Percentiles rank a stretch among this genome's conserved stretches.
These are phyloP conservation scores for Myiotriccus ornatus DNA, from an alignment of 2,797 vertebrate species.

Conservation along the genomic window DNA sequence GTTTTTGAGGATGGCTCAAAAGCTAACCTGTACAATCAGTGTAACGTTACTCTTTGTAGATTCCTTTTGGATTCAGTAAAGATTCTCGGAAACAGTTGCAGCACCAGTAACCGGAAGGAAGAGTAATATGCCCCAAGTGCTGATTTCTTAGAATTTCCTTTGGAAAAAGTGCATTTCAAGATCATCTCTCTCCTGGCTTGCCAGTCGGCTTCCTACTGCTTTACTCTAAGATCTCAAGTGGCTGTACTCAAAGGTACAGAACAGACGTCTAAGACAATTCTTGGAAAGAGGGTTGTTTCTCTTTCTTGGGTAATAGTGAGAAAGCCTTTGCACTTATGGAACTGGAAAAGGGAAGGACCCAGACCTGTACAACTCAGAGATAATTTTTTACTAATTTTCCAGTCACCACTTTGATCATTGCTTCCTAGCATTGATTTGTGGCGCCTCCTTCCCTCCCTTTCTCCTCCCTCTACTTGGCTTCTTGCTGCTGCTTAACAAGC, in stretches of 20 bases:
- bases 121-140: not conserved
- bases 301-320: not conserved
- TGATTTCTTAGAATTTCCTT: conserved; percentile 4
- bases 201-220: not conserved
- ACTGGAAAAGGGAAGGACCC: not conserved
- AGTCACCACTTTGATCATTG: not conserved
- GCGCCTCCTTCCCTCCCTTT: not conserved
- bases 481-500: conserved; percentile 54
- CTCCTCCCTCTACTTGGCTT: conserved; percentile 25
- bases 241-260: not conserved
- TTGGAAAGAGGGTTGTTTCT: not conserved
- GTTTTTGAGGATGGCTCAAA: not conserved
- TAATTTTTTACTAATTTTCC: conserved; percentile 8
- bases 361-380: not conserved
- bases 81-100: not conserved
- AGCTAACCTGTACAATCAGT: not conserved
- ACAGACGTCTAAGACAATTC: not conserved
- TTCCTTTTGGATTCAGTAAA: not conserved
- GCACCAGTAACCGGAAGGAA: not conserved
- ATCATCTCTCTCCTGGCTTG: not conserved
- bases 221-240: not conserved
- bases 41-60: not conserved
- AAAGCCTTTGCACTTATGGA: not conserved
- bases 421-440: conserved; percentile 35
- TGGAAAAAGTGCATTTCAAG: not conserved